Evolutionary conservation across 2,113 vertebrate genomes (phyloP).

Genomic region (Ammodytes marinus): DNA sequence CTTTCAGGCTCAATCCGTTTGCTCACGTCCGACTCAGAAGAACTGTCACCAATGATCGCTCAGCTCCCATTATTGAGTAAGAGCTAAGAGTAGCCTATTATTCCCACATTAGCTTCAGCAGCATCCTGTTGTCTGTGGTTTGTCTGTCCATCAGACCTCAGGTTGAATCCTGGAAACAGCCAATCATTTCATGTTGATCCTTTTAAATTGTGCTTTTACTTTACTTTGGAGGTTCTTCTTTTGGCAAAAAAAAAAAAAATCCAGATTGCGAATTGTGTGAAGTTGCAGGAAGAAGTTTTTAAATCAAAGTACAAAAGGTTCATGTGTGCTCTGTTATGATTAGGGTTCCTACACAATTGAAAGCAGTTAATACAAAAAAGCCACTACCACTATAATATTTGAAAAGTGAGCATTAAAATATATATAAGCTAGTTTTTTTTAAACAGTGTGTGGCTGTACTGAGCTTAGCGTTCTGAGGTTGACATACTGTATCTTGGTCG

Average conservation of each 20-base stretch:
- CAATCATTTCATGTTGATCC: conserved; percentile 11
- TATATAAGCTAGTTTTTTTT: conserved; percentile 20
- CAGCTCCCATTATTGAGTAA: conserved; percentile 89
- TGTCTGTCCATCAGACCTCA: conserved; percentile 34
- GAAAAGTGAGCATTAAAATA: conserved; percentile 12
- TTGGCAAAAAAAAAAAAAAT: conserved; percentile 19
- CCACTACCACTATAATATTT: conserved; percentile 1
- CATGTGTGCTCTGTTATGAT: conserved; percentile 20
- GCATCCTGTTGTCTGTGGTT: neutral
- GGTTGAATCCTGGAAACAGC: conserved; percentile 44
- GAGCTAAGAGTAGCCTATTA: neutral
- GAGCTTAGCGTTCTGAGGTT: conserved; percentile 27
- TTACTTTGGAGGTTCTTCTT: conserved; percentile 33
- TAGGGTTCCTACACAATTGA: neutral
- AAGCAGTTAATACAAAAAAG: conserved; percentile 5
- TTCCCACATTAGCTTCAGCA: neutral
- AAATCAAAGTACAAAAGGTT: conserved; percentile 3
- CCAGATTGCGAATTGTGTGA: conserved; percentile 10
- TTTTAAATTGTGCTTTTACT: neutral
- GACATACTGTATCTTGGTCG: neutral
- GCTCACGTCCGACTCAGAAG: conserved; percentile 88
- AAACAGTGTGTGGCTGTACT: conserved; percentile 27
- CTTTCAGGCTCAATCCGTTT: conserved; percentile 87
- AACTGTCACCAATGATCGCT: conserved; percentile 90
- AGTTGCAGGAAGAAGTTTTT: conserved; percentile 12